A percentile compares a stretch with the other conserved stretches of the same genome.
phyloP scores from a whole-genome alignment of 1,140 invertebrate genomes.

The Anthonomus grandis region DNA sequence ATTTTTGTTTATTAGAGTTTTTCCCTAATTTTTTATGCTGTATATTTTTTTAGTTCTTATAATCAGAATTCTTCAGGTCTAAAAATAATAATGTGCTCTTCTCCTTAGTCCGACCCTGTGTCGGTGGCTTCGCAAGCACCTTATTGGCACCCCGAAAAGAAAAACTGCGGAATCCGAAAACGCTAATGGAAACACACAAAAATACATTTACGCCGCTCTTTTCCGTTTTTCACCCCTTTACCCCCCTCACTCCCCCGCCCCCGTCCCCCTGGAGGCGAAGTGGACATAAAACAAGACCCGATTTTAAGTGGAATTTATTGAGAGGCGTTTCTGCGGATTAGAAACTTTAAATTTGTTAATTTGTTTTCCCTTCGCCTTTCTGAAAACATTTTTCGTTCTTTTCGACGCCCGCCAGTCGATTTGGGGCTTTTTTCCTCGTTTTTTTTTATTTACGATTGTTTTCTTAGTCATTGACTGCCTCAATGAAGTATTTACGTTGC shows the following conservation, averaged over 20 bases:
- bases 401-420: neutral
- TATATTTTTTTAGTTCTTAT: no score
- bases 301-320: conserved; percentile 26
- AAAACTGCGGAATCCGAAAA: conserved; percentile 8
- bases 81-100: neutral
- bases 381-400: conserved; percentile 11
- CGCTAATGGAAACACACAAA: conserved; percentile 22
- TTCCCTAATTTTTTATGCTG: neutral
- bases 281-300: conserved; percentile 22
- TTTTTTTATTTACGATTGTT: no score
- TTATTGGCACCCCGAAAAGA: conserved; percentile 19
- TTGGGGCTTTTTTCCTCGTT: no score
- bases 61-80: no score
- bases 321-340: conserved; percentile 16
- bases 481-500: no score
- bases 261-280: conserved; percentile 8
- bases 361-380: conserved; percentile 12
- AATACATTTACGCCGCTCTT: conserved; percentile 17
- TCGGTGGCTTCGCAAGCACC: neutral
- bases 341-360: conserved; percentile 23
- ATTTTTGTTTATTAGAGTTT: neutral
- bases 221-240: no score
- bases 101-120: conserved; percentile 6
- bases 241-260: no score
- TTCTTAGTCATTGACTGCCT: no score